These are phyloP conservation scores for Anagyrus pseudococci DNA, from an alignment of 2,888 invertebrate genomes.

Conservation along the genomic window DNA sequence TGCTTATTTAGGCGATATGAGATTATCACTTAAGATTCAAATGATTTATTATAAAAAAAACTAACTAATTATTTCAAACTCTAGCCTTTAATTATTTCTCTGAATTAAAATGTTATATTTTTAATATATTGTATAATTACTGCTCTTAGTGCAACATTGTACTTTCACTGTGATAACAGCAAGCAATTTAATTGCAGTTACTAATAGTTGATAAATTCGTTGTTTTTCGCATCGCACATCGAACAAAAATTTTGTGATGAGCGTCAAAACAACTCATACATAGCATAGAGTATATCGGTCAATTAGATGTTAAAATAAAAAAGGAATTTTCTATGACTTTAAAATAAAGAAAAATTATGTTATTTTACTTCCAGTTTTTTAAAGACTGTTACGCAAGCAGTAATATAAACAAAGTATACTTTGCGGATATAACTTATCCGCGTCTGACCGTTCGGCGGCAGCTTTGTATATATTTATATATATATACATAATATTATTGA, in stretches of 20 bases:
- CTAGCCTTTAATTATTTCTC: no score
- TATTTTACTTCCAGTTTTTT: conserved; percentile 21
- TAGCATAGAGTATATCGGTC: conserved; percentile 11
- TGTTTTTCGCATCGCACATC: conserved; percentile 21
- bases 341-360: conserved; percentile 12
- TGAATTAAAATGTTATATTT: no score
- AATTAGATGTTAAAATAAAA: conserved; percentile 23
- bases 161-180: conserved; percentile 37
- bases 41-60: conserved; percentile 9
- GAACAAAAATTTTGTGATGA: conserved; percentile 11
- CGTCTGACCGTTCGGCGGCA: conserved; percentile 2
- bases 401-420: conserved; percentile 8
- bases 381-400: conserved; percentile 29
- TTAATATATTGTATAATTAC: conserved; percentile 1
- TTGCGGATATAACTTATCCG: conserved; percentile 19
- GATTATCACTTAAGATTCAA: no score
- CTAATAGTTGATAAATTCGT: conserved; percentile 29
- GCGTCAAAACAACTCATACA: no score
- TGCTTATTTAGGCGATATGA: neutral
- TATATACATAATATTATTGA: conserved; percentile 15
- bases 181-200: conserved; percentile 41
- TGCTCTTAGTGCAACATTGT: conserved; percentile 31
- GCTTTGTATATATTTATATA: conserved; percentile 18
- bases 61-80: neutral
- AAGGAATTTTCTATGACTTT: conserved; percentile 27